Evolutionary conservation across 1,140 invertebrate species (phyloP), one percentile per base, ranked within the genome.

Genomic region (Galendromus occidentalis): DNA sequence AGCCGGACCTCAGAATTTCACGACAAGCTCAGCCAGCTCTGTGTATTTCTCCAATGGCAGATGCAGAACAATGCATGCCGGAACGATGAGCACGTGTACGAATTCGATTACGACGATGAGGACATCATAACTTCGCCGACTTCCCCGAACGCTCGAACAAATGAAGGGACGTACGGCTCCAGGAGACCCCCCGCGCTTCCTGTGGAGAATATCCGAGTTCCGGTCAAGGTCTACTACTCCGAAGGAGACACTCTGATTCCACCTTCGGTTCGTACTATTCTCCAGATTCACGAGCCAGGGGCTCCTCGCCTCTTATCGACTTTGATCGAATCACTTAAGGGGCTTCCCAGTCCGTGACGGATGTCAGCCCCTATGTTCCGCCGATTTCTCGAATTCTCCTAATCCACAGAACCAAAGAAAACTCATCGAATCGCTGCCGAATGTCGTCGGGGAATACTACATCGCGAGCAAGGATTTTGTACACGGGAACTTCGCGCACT

Each of bases 211-310:
- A 59, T 59, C 25, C 51, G 51, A 1, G 51, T 59, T 6, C 51
- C 51, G 51, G 51, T 59, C 14, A 59, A 59, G 22, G 51, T 59
- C 14, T 59, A 59, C 20, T 59, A 59, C 22, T 59, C 51, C n/a
- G 51, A 59, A 29, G 51, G 51, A 5, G 51, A 59, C 9, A 59
- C 51, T 17, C 22, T 59, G 14, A 59, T 59, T 59, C 14, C 51
- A 4, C 14, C 51, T 18, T 17, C 14, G 14, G 51, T 59, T 5
- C n/a, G 5, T 47, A 22, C 17, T 5, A 5, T 7, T 22, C 45
- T 7, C 17, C 18, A 47, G 4, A 14, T 20, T 47, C 17, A 44
- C 45, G 14, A 6, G 28, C 45, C 7, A 22, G 4, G 4, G 18
- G 7, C 4, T 7, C 25, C 18, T 47, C 45, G 7, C 7, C 4